These are phyloP conservation scores for Leptodactylus fuscus DNA, from an alignment of 2,113 vertebrate genomes.

Conservation along the genomic window DNA sequence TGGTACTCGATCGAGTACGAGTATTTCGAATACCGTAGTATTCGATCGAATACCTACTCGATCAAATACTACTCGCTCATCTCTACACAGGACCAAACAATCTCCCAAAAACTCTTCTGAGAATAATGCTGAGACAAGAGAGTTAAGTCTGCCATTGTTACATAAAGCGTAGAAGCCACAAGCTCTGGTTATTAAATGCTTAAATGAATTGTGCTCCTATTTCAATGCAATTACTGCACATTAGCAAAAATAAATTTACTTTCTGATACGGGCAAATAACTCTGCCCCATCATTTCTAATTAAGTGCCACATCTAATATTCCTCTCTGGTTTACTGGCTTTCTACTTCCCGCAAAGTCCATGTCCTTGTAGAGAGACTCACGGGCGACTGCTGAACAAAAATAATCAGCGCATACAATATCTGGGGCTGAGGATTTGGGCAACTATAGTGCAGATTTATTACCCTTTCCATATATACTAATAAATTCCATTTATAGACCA, in stretches of 20 bases:
- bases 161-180: slow-evolving; percentile 8
- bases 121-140: slow-evolving; percentile 15
- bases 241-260: slow-evolving; percentile 59
- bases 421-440: background rate
- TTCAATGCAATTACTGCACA: slow-evolving; percentile 51
- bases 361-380: background rate
- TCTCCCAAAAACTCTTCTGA: background rate
- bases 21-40: too few species aligned
- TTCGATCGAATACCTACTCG: too few species aligned
- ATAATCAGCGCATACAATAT: background rate
- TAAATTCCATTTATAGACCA: too few species aligned
- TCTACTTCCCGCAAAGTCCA: background rate
- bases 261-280: slow-evolving; percentile 48
- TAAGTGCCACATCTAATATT: slow-evolving; percentile 58
- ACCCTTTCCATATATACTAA: background rate
- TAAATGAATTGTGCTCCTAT: slow-evolving; percentile 47
- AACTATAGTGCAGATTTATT: background rate
- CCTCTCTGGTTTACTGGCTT: background rate
- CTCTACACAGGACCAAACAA: background rate
- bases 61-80: too few species aligned
- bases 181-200: slow-evolving; percentile 41
- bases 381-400: background rate
- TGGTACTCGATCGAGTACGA: too few species aligned
- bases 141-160: slow-evolving; percentile 49
- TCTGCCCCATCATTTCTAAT: slow-evolving; percentile 43